A percentile compares a stretch with the other conserved stretches of the same genome.
phyloP scores from a whole-genome alignment of 2,113 vertebrate genomes.

The Ascaphus truei region DNA sequence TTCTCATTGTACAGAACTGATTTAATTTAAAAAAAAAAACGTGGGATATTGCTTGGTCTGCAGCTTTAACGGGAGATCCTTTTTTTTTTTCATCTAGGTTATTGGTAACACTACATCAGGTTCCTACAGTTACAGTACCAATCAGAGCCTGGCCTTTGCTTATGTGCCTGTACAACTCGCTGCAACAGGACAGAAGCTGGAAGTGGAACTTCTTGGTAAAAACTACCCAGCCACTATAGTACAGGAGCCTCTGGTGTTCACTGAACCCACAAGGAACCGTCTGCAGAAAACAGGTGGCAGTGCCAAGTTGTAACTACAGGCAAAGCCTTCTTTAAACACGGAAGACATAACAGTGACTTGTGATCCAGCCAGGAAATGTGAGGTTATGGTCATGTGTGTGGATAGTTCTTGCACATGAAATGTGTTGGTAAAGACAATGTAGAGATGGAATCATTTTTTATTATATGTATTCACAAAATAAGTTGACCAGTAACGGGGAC shows the following conservation, averaged over 20 bases:
- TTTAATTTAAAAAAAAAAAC: neutral
- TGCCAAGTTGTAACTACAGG: constrained; percentile 44
- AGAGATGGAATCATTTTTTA: no score
- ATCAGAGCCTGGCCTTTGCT: constrained; percentile 85
- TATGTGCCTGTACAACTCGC: constrained; percentile 82
- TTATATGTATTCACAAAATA: no score
- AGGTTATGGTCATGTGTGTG: no score
- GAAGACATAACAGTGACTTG: neutral
- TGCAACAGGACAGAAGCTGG: constrained; percentile 79
- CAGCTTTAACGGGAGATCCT: no score
- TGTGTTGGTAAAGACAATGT: no score
- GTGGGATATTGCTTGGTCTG: no score
- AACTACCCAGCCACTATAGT: constrained; percentile 76
- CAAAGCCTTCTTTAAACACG: neutral
- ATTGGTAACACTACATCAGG: constrained; percentile 95
- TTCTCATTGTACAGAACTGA: no score
- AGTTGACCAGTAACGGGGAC: no score
- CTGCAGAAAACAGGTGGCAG: constrained; percentile 70
- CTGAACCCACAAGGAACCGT: constrained; percentile 77
- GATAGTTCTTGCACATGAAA: no score
- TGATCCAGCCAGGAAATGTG: constrained; percentile 22
- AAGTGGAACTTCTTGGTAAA: constrained; percentile 87
- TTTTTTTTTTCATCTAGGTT: constrained; percentile 66
- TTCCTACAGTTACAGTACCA: constrained; percentile 81
- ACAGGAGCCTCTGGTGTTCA: constrained; percentile 83